phyloP scores from a whole-genome alignment of 53 echinoderm and acorn worm species.

The Apostichopus leukothele region DNA sequence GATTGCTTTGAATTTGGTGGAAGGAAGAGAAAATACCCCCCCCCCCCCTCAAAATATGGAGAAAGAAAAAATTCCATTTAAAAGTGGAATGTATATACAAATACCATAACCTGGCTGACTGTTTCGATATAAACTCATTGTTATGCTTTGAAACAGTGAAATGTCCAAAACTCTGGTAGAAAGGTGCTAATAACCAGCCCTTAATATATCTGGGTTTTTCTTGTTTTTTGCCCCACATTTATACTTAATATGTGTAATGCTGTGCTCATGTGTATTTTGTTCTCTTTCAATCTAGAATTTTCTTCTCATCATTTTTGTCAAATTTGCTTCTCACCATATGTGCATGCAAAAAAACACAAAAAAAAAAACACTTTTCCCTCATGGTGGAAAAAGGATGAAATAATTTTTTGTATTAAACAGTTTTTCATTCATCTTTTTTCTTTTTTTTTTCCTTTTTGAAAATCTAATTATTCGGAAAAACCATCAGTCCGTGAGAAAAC shows the following conservation, averaged over 20 bases:
- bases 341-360: slow-evolving; percentile 5
- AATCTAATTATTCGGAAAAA: too few relatives aligned
- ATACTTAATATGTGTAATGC: slow-evolving; percentile 14
- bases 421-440: slow-evolving; percentile 12
- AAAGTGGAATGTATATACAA: too few relatives aligned
- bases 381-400: slow-evolving; percentile 18
- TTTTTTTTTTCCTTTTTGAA: background rate
- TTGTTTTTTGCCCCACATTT: background rate
- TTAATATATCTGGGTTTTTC: background rate
- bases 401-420: slow-evolving; percentile 12
- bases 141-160: background rate
- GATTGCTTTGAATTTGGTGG: too few relatives aligned
- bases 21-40: too few relatives aligned
- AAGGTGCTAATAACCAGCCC: background rate
- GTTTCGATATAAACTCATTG: too few relatives aligned
- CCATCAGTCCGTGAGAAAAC: slow-evolving; percentile 39
- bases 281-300: background rate
- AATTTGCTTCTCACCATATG: slow-evolving; percentile 40
- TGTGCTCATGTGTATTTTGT: slow-evolving; percentile 28
- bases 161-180: background rate
- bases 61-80: too few relatives aligned
- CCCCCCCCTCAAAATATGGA: too few relatives aligned
- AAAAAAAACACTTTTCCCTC: background rate
- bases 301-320: background rate
- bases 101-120: too few relatives aligned